These are phyloP conservation scores for Novumbra hubbsi DNA, from an alignment of 2,797 vertebrate genomes.

Conservation along the genomic window DNA sequence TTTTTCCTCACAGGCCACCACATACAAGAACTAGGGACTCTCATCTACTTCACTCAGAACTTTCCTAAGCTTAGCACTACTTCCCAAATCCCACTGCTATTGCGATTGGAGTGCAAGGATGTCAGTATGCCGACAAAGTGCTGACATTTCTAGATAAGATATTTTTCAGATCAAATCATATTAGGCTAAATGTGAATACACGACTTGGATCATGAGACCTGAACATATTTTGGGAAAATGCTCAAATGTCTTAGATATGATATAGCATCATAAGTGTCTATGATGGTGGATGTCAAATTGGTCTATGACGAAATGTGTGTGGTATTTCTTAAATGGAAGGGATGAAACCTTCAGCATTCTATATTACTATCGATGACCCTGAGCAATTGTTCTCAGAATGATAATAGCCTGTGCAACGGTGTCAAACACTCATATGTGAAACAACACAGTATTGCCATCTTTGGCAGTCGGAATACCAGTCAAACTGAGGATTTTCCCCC, in stretches of 20 bases:
- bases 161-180: not conserved
- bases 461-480: conserved; percentile 32
- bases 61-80: not conserved
- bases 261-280: not conserved
- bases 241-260: not conserved
- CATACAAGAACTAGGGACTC: not conserved
- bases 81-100: not conserved
- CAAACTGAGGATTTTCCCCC: conserved; percentile 53
- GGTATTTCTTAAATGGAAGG: not conserved
- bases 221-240: not conserved
- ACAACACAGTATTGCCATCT: conserved; percentile 57
- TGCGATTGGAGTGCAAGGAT: not conserved
- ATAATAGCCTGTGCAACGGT: not conserved
- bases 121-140: not conserved
- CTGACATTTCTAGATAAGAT: not conserved
- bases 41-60: not conserved
- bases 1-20: not conserved
- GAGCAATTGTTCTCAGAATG: not conserved
- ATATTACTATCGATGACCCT: not conserved
- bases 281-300: not conserved
- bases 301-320: not conserved
- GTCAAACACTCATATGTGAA: not conserved
- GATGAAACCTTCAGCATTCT: not conserved
- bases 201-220: not conserved
- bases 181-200: not conserved